A percentile compares a stretch with the other conserved stretches of the same genome.
Evolutionary conservation across 2,888 invertebrate genomes (phyloP).

Genomic region (Mesoligia furuncula): DNA sequence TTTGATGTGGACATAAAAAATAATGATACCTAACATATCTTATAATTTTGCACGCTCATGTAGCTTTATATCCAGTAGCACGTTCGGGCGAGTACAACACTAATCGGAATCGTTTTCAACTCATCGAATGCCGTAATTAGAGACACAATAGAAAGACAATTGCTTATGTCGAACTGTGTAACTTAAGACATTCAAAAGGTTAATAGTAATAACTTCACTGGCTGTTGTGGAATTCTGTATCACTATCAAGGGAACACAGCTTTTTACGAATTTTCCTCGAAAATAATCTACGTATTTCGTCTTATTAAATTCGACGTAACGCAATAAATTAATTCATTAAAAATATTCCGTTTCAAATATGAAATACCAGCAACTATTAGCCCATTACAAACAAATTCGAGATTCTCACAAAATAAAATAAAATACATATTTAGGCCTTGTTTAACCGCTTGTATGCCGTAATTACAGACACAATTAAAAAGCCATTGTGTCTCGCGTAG

Average conservation of each 20-base stretch:
- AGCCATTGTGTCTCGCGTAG: too few species aligned
- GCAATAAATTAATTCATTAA: background rate
- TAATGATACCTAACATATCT: conserved; percentile 3
- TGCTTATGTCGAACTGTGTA: too few species aligned
- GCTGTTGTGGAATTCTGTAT: too few species aligned
- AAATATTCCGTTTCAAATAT: background rate
- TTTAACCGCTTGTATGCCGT: too few species aligned
- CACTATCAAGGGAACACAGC: background rate
- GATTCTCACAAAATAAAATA: background rate
- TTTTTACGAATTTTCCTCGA: background rate
- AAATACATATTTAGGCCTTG: background rate
- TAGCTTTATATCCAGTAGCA: conserved; percentile 5
- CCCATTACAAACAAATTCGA: background rate
- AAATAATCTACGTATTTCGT: background rate
- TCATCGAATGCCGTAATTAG: too few species aligned
- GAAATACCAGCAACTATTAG: background rate
- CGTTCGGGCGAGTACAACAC: background rate
- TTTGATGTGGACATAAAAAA: conserved; percentile 23
- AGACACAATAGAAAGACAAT: too few species aligned
- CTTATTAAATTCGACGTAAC: background rate
- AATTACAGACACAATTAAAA: too few species aligned
- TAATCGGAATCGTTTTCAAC: background rate
- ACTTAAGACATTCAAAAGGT: too few species aligned
- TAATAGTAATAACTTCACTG: background rate
- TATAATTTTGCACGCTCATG: conserved; percentile 26